A percentile compares a stretch with the other conserved stretches of the same genome.
These are phyloP conservation scores for Phyllostomus discolor DNA, from an alignment of 2,113 vertebrate species.

Conservation along the genomic window DNA sequence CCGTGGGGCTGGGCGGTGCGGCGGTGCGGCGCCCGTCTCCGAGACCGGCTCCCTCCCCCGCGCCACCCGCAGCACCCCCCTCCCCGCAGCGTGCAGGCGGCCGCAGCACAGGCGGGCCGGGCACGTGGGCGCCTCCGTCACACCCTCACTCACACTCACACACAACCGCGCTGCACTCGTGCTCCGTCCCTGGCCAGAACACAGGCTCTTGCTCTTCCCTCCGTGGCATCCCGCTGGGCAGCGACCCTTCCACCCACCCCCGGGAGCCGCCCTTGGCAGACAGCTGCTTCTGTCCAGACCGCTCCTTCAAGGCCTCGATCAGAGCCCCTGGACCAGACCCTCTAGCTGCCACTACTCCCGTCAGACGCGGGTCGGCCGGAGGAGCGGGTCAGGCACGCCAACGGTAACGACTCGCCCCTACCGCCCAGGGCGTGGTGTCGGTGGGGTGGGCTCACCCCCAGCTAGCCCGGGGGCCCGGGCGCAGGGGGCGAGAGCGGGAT, in stretches of 20 bases:
- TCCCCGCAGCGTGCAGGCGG: slow-evolving; percentile 62
- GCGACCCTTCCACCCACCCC: neutral
- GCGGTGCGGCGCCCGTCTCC: slow-evolving; percentile 60
- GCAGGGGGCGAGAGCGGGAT: neutral
- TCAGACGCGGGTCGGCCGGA: neutral
- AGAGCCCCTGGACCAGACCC: neutral
- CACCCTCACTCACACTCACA: neutral
- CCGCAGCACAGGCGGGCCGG: slow-evolving; percentile 56
- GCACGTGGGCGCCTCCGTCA: slow-evolving; percentile 69
- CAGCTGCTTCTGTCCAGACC: neutral
- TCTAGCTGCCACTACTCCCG: neutral
- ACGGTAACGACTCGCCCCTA: slow-evolving; percentile 14
- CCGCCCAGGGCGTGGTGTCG: neutral
- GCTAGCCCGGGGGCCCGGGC: neutral
- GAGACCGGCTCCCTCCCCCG: neutral
- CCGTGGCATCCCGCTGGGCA: neutral
- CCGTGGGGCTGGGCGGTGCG: slow-evolving; percentile 58
- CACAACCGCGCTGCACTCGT: neutral
- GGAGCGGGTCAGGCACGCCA: neutral
- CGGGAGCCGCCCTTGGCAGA: neutral
- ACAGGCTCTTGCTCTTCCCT: neutral
- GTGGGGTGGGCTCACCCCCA: neutral
- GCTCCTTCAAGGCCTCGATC: neutral
- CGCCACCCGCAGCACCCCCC: slow-evolving; percentile 20
- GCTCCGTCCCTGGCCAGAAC: neutral